Evolutionary conservation across 2,888 invertebrate species (phyloP).

Genomic region (Leucophenga maculata): DNA sequence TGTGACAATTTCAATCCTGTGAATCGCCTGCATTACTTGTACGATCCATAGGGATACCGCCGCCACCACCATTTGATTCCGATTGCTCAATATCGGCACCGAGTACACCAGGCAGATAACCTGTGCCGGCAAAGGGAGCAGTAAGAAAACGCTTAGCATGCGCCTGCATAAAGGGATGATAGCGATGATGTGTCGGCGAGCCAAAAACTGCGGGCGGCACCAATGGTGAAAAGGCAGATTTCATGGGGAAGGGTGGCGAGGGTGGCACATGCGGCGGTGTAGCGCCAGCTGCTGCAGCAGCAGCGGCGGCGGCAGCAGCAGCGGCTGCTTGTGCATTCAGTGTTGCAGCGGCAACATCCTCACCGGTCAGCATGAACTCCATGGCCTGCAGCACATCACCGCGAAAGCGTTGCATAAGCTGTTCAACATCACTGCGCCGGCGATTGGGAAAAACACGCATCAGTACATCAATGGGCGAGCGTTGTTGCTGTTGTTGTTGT

Average conservation of each 20-base stretch:
- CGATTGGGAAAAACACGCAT: constrained; percentile 91
- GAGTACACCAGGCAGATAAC: constrained; percentile 86
- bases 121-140: constrained; percentile 85
- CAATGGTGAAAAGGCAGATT: constrained; percentile 86
- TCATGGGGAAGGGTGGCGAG: constrained; percentile 71
- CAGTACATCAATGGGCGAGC: constrained; percentile 90
- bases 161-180: constrained; percentile 74
- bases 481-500: constrained; percentile 70
- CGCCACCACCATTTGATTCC: constrained; percentile 69
- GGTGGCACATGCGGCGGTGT: constrained; percentile 63
- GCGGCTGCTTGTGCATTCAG: constrained; percentile 58
- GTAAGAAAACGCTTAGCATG: constrained; percentile 84
- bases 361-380: constrained; percentile 87
- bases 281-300: constrained; percentile 75
- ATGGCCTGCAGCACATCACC: constrained; percentile 94
- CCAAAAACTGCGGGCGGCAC: constrained; percentile 73
- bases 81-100: constrained; percentile 70
- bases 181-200: constrained; percentile 69
- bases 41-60: constrained; percentile 69
- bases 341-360: constrained; percentile 66
- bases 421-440: constrained; percentile 88
- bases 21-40: constrained; percentile 71
- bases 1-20: constrained; percentile 68
- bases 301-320: constrained; percentile 72
- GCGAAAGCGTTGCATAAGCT: constrained; percentile 85